These are phyloP conservation scores for Drosophila subpulchrella DNA, from an alignment of 1,140 invertebrate genomes.

Conservation along the genomic window DNA sequence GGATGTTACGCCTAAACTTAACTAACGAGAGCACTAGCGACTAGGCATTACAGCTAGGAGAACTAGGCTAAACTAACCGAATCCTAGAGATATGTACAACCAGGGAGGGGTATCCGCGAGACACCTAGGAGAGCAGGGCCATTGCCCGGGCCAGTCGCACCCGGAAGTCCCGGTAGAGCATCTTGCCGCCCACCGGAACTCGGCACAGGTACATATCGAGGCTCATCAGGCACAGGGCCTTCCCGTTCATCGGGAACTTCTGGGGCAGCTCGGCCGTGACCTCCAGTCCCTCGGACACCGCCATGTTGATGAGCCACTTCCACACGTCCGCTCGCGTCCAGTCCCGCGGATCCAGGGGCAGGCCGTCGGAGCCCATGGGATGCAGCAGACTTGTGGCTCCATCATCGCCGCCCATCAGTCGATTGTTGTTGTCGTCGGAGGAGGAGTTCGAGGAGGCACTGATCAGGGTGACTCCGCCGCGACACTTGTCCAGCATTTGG, in stretches of 20 bases:
- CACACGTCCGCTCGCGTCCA: constrained; percentile 89
- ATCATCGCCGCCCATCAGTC: constrained; percentile 21
- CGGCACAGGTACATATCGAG: constrained; percentile 89
- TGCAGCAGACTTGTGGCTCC: constrained; percentile 45
- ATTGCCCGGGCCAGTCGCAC: constrained; percentile 80
- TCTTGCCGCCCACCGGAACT: constrained; percentile 89
- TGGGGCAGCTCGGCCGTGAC: constrained; percentile 85
- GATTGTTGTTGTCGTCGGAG: constrained; percentile 66
- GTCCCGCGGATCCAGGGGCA: constrained; percentile 88
- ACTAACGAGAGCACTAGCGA: constrained; percentile 50
- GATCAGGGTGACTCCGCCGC: constrained; percentile 46
- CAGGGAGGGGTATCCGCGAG: constrained; percentile 15
- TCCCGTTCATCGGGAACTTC: constrained; percentile 91
- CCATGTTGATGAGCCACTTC: constrained; percentile 87
- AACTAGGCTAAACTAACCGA: constrained; percentile 29
- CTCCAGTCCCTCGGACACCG: constrained; percentile 86
- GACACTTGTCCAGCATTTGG: constrained; percentile 69
- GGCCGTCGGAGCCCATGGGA: constrained; percentile 74
- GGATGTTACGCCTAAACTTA: constrained; percentile 60
- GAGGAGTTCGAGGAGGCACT: constrained; percentile 8
- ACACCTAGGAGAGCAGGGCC: constrained; percentile 66
- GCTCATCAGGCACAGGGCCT: constrained; percentile 91
- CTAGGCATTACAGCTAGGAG: constrained; percentile 59
- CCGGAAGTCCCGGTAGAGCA: constrained; percentile 86
- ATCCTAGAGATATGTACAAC: constrained; percentile 65